Evolutionary conservation across 2,797 vertebrate genomes (phyloP).

Genomic region (Peromyscus attwateri): DNA sequence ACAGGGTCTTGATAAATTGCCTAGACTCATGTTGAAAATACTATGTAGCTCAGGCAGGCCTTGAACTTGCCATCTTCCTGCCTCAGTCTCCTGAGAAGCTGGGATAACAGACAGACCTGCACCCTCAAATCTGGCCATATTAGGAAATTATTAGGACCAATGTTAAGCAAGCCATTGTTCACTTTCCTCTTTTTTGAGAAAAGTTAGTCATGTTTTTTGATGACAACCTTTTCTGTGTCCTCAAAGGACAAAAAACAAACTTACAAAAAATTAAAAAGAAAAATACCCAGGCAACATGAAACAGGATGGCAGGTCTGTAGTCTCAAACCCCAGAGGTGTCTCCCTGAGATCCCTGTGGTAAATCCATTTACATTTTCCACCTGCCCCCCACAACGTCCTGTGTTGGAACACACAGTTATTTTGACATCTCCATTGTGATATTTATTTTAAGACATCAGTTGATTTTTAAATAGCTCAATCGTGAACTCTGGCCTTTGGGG

Average conservation of each 20-base stretch:
- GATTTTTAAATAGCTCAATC: constrained; percentile 79
- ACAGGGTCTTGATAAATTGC: not conserved
- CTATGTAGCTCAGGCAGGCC: not conserved
- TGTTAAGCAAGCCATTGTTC: constrained; percentile 29
- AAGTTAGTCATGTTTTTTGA: constrained; percentile 30
- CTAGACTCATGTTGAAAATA: not conserved
- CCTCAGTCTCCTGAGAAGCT: not conserved
- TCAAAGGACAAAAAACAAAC: constrained; percentile 70
- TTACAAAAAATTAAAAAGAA: not conserved
- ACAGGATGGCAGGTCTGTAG: constrained; percentile 67
- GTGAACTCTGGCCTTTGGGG: constrained; percentile 78
- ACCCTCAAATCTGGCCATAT: not conserved
- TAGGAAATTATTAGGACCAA: constrained; percentile 55
- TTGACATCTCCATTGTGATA: constrained; percentile 77
- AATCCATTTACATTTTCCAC: constrained; percentile 63
- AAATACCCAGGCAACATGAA: constrained; percentile 14
- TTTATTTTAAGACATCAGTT: constrained; percentile 81
- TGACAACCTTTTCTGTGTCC: constrained; percentile 26
- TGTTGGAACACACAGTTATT: constrained; percentile 58
- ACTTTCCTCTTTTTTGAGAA: constrained; percentile 35
- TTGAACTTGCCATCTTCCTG: not conserved
- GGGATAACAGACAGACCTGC: not conserved
- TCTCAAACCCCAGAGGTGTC: constrained; percentile 52
- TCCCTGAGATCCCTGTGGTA: constrained; percentile 72
- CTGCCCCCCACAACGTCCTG: constrained; percentile 7